Evolutionary conservation across 2,888 invertebrate species (phyloP).

Genomic region (Lacanobia oleracea): DNA sequence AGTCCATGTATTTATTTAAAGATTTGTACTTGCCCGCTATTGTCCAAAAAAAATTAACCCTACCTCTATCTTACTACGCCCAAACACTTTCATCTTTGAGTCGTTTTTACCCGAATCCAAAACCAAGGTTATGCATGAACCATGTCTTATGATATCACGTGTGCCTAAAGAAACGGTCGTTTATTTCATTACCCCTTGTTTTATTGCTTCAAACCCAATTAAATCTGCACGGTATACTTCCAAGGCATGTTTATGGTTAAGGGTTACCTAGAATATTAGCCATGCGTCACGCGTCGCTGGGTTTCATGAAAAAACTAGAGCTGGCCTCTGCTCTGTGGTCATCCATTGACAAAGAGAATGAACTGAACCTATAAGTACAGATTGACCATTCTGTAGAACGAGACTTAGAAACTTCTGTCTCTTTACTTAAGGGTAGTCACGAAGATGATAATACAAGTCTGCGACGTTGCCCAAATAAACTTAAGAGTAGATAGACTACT

Average conservation of each 20-base stretch:
- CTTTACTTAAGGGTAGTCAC: neutral
- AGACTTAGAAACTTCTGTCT: no score
- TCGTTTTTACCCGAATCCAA: no score
- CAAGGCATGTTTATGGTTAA: conserved; percentile 31
- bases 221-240: conserved; percentile 12
- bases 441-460: neutral
- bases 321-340: neutral
- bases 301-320: conserved; percentile 44
- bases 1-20: no score
- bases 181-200: neutral
- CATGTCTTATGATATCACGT: neutral
- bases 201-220: conserved; percentile 23
- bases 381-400: no score
- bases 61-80: no score
- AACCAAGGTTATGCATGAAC: neutral
- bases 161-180: neutral
- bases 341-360: conserved; percentile 10
- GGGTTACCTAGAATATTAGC: conserved; percentile 41
- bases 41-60: no score
- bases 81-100: no score
- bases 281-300: conserved; percentile 34
- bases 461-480: neutral
- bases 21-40: no score
- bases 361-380: neutral
- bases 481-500: no score